A percentile compares a stretch with the other conserved stretches of the same genome.
Evolutionary conservation across 2,888 invertebrate species (phyloP).

Genomic region (Agrochola lota): DNA sequence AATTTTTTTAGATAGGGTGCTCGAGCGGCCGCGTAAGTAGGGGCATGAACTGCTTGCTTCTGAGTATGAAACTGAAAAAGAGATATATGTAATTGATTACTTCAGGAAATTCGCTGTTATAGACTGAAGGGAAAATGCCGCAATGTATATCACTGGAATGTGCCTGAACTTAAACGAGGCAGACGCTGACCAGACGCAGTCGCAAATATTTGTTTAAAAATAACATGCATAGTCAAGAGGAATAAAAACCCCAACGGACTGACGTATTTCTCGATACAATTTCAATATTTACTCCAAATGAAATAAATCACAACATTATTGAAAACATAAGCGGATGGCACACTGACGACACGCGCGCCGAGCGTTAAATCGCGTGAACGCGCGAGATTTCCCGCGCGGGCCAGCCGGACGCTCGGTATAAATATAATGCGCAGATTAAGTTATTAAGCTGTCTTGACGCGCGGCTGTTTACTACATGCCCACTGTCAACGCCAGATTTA

Average conservation of each 20-base stretch:
- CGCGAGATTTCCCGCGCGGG: slow-evolving; percentile 42
- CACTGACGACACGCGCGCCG: slow-evolving; percentile 35
- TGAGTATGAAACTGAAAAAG: not conserved
- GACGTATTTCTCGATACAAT: not conserved
- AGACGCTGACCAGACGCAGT: not conserved
- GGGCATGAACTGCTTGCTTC: not conserved
- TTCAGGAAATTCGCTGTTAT: not conserved
- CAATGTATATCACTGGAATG: not conserved
- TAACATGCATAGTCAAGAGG: not conserved
- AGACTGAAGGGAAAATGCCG: not conserved
- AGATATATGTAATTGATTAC: not conserved
- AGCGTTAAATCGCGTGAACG: slow-evolving; percentile 50
- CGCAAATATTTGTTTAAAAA: not conserved
- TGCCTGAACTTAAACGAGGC: not conserved
- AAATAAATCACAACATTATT: slow-evolving; percentile 21
- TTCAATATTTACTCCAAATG: slow-evolving; percentile 10
- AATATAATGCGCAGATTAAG: slow-evolving; percentile 68
- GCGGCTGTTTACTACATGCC: slow-evolving; percentile 52
- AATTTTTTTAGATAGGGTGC: not conserved
- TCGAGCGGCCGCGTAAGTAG: not conserved
- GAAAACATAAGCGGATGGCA: slow-evolving; percentile 31
- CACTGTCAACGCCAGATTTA: slow-evolving; percentile 45
- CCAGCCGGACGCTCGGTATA: slow-evolving; percentile 32
- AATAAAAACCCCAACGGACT: not conserved
- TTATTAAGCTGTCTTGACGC: slow-evolving; percentile 68